A percentile compares a stretch with the other conserved stretches of the same genome.
Conservation (phyloP, 1,140 invertebrate genomes). For the Sinonovacula constricta region DNA sequence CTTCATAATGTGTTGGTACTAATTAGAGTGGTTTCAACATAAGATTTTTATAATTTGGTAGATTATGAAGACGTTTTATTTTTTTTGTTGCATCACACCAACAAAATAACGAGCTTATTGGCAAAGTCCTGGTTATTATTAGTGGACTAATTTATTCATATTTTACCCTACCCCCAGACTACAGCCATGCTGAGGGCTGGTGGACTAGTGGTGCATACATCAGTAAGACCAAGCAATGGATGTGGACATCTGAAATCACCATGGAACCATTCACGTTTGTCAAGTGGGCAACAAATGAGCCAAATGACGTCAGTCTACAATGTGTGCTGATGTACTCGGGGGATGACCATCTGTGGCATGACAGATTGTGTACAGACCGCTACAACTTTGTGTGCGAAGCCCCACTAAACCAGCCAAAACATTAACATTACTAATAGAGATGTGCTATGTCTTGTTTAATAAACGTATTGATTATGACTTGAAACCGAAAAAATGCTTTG, state of each 20-base stretch:
- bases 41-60: no score
- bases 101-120: no score
- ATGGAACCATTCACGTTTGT: conserved; percentile 62
- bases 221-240: conserved; percentile 63
- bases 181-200: conserved; percentile 58
- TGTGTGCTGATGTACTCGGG: conserved; percentile 62
- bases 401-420: not conserved
- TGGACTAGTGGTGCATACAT: conserved; percentile 69
- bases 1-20: no score
- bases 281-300: conserved; percentile 64
- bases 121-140: no score
- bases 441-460: no score
- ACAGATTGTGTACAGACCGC: conserved; percentile 58
- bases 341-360: conserved; percentile 62
- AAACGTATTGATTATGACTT: no score
- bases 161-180: conserved; percentile 60
- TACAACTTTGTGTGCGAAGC: conserved; percentile 50
- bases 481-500: no score
- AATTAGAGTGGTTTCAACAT: no score
- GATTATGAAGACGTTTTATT: no score
- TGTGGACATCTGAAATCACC: conserved; percentile 59
- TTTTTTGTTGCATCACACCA: no score
- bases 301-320: conserved; percentile 55
- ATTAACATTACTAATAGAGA: no score
- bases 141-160: no score